A percentile compares a stretch with the other conserved stretches of the same genome.
Evolutionary conservation across 2,888 invertebrate genomes (phyloP).

Genomic region (Rhogogaster chlorosoma): DNA sequence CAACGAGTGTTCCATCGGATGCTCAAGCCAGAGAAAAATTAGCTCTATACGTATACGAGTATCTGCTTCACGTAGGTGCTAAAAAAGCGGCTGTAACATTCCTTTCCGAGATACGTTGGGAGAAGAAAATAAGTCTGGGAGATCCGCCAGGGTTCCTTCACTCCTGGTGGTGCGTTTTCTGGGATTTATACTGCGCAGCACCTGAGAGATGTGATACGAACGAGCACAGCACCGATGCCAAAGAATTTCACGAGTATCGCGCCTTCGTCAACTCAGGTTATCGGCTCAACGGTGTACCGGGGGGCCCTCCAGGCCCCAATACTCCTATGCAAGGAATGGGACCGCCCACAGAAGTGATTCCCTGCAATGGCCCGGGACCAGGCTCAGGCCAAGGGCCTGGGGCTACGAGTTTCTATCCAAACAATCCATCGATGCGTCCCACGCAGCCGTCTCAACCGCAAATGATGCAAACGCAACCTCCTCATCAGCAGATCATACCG

Average conservation of each 20-base stretch:
- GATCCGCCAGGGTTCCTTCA: conserved; percentile 85
- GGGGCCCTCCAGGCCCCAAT: conserved; percentile 11
- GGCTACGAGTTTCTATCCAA: background rate
- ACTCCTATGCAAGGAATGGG: conserved; percentile 36
- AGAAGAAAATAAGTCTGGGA: conserved; percentile 83
- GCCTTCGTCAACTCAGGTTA: conserved; percentile 39
- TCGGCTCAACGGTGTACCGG: conserved; percentile 12
- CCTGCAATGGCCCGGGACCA: conserved; percentile 17
- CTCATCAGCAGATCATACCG: conserved; percentile 39
- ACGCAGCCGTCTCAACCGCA: conserved; percentile 27
- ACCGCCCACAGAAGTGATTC: conserved; percentile 44
- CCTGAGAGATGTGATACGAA: conserved; percentile 84
- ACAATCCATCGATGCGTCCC: conserved; percentile 22
- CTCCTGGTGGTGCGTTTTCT: conserved; percentile 84
- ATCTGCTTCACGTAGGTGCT: conserved; percentile 84
- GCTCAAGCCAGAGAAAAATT: conserved; percentile 83
- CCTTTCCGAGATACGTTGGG: conserved; percentile 85
- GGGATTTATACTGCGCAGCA: conserved; percentile 86
- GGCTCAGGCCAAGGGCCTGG: conserved; percentile 8
- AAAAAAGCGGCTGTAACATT: conserved; percentile 86
- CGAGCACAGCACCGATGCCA: conserved; percentile 85
- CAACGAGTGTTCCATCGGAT: conserved; percentile 82
- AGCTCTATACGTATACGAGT: conserved; percentile 85
- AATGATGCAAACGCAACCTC: conserved; percentile 10
- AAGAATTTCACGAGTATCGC: conserved; percentile 85